Conservation (phyloP, 92 coral and sea anemone genomes). For the Zoanthus sociatus region DNA sequence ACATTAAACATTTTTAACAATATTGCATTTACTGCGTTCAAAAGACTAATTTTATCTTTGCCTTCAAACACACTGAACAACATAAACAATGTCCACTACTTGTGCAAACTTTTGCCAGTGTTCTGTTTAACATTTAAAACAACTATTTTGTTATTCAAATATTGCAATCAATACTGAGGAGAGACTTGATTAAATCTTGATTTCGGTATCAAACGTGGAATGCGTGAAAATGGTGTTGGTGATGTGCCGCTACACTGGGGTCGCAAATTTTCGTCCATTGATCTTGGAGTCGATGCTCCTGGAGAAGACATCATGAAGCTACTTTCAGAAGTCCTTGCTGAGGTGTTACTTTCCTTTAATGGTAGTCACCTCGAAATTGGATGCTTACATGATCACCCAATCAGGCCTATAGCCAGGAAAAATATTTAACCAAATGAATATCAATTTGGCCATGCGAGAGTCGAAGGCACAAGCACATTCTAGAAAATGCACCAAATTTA, state of each 20-base stretch:
- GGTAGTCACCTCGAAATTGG: constrained; percentile 7
- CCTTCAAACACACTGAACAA: not conserved
- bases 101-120: not conserved
- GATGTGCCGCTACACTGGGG: not conserved
- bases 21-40: no score
- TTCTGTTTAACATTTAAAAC: not conserved
- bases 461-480: no score
- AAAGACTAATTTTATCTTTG: not conserved
- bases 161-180: not conserved
- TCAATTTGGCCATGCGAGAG: no score
- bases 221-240: constrained; percentile 2
- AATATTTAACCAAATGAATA: no score
- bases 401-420: not conserved
- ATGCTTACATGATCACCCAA: constrained; percentile 46
- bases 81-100: not conserved
- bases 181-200: constrained; percentile 8
- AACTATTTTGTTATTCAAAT: not conserved
- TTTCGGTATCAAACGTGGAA: not conserved
- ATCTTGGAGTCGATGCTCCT: not conserved
- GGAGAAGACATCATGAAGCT: not conserved
- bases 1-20: not conserved
- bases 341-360: not conserved
- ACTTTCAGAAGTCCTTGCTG: not conserved
- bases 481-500: no score
- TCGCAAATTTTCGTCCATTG: no score